Percentiles rank a stretch among this genome's conserved stretches.
Conservation (phyloP, 2,888 invertebrate species). For the Xylocampa areola region DNA sequence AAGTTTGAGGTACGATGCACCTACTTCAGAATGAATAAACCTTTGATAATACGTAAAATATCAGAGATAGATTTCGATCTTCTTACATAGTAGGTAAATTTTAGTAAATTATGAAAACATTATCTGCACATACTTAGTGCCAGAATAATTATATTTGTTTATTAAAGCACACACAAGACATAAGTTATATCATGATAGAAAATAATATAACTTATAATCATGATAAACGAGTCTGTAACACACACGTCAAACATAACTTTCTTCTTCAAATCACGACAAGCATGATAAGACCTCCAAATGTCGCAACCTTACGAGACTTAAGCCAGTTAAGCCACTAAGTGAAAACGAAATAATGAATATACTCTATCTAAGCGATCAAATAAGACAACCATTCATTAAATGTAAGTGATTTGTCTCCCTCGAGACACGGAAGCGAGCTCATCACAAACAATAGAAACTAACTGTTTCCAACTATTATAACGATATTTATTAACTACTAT, state of each 20-base stretch:
- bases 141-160: constrained; percentile 9
- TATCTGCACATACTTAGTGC: constrained; percentile 7
- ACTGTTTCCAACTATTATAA: constrained; percentile 31
- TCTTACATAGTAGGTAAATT: constrained; percentile 35
- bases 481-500: constrained; percentile 22
- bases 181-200: constrained; percentile 30
- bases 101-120: constrained; percentile 33
- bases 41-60: constrained; percentile 37
- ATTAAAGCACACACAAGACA: constrained; percentile 9
- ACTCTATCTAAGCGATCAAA: constrained; percentile 26
- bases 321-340: constrained; percentile 9
- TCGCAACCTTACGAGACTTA: constrained; percentile 26
- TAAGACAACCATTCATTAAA: constrained; percentile 47
- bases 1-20: constrained; percentile 46
- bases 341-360: constrained; percentile 33
- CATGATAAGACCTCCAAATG: constrained; percentile 17
- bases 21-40: constrained; percentile 30
- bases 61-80: constrained; percentile 36
- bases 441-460: constrained; percentile 52
- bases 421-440: constrained; percentile 60
- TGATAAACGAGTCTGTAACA: not conserved
- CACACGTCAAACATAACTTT: constrained; percentile 19
- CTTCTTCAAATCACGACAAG: constrained; percentile 31
- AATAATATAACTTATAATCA: constrained; percentile 10
- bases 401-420: constrained; percentile 62